Evolutionary conservation across 2,113 vertebrate species (phyloP), one percentile per base, ranked within the genome.

Genomic region (Talpa occidentalis): DNA sequence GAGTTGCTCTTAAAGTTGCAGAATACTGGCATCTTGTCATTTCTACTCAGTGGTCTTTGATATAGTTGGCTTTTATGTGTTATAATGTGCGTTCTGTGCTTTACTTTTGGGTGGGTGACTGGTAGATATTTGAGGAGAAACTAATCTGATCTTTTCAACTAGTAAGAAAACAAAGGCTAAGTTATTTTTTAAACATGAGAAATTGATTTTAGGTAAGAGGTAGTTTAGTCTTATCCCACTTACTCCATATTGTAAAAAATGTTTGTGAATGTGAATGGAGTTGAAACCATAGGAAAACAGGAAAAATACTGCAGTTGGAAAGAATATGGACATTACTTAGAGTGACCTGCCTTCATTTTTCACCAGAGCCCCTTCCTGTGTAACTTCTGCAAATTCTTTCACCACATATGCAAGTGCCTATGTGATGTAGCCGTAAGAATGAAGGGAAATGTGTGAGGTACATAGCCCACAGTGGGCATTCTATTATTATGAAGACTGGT

Each of bases 71-170:
- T 26, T 73, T 30, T 64, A 9, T 35, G 4, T 70, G 52, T 44
- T 78, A 28, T n/a, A 0, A 22, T 49, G 82, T 40, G 8, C 40
- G 14, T 42, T 3, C 79, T 64, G 32, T 47, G 52, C 22, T 67
- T 47, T 80, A 64, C 56, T 82, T 89, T 91, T 88, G 37, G 59
- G 60, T 97, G 37, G 52, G n/a, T 60, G 49, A 22, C 47, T 82
- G 59, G 54, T 32, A 3, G 47, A 80, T 17, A 9, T 82, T 72
- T 88, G 70, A 91, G 73, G 47, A 37, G 77, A 59, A 93, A 59
- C 3, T 72, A 66, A 59, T 30, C 16, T 84, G 76, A 60, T 26
- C 30, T 52, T 81, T 92, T 88, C 47, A 70, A 40, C 52, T 74
- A 32, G 35, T 40, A 40, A 88, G 32, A 89, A 93, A 88, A 49